These are phyloP conservation scores for Isurus oxyrinchus DNA, from an alignment of 2,113 vertebrate species.

Conservation along the genomic window DNA sequence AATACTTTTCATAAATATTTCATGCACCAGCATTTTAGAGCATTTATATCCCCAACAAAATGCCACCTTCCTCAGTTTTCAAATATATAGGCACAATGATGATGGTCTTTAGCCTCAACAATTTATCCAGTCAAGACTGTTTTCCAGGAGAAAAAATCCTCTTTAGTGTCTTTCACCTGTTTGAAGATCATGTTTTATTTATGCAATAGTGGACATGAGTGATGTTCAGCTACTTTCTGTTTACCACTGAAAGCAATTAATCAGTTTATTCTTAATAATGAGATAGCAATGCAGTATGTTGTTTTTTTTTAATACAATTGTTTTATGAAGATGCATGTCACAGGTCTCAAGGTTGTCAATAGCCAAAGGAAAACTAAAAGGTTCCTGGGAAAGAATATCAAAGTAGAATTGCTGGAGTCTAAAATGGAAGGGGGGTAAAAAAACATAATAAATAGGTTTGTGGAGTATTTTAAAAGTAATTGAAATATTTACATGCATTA, in stretches of 20 bases:
- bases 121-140: conserved; percentile 9
- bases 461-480: neutral
- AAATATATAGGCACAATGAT: conserved; percentile 10
- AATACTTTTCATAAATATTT: conserved; percentile 21
- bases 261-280: no score
- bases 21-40: conserved; percentile 21
- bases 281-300: neutral
- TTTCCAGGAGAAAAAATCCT: neutral
- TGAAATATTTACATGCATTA: neutral
- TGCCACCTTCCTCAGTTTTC: neutral
- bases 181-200: conserved; percentile 26
- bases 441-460: neutral
- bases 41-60: neutral
- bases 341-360: neutral
- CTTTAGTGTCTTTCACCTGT: neutral
- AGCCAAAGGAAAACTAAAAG: neutral
- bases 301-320: neutral
- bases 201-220: neutral
- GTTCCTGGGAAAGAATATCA: neutral
- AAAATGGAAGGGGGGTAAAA: neutral
- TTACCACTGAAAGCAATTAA: neutral
- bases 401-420: neutral
- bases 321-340: neutral
- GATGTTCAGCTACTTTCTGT: neutral
- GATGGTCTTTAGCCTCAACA: neutral